These are phyloP conservation scores for Sycophila sp. DNA, from an alignment of 1,140 invertebrate genomes.

Conservation along the genomic window DNA sequence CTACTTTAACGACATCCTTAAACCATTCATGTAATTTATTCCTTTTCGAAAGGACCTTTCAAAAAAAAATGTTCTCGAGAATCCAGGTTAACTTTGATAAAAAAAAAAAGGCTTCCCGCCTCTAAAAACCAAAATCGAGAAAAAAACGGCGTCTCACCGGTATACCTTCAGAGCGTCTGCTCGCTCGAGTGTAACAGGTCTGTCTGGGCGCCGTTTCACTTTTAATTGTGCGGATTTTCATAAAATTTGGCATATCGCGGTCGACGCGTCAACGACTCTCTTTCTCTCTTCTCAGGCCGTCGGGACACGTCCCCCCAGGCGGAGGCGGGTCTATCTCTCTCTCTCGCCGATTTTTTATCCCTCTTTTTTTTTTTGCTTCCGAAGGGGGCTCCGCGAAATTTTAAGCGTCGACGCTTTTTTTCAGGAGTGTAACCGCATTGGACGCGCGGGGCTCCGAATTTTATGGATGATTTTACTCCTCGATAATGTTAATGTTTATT, in stretches of 20 bases:
- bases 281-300: not conserved
- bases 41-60: no score
- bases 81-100: no score
- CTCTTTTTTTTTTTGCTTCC: not conserved
- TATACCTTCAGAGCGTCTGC: not conserved
- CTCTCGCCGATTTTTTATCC: no score
- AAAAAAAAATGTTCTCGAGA: no score
- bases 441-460: no score
- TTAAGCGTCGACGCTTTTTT: not conserved
- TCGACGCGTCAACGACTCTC: not conserved
- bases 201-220: not conserved
- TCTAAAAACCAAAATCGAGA: not conserved
- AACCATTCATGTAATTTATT: no score
- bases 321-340: not conserved
- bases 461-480: no score
- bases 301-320: not conserved
- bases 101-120: no score
- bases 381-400: not conserved
- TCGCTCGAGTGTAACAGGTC: not conserved
- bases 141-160: not conserved
- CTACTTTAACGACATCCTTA: no score
- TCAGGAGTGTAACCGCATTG: no score
- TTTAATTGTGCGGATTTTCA: slow-evolving; percentile 32
- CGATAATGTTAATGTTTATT: not conserved
- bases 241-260: slow-evolving; percentile 25